Evolutionary conservation across 2,888 invertebrate genomes (phyloP), one percentile per base, ranked within the genome.

Genomic region (Portevinia maculata): DNA sequence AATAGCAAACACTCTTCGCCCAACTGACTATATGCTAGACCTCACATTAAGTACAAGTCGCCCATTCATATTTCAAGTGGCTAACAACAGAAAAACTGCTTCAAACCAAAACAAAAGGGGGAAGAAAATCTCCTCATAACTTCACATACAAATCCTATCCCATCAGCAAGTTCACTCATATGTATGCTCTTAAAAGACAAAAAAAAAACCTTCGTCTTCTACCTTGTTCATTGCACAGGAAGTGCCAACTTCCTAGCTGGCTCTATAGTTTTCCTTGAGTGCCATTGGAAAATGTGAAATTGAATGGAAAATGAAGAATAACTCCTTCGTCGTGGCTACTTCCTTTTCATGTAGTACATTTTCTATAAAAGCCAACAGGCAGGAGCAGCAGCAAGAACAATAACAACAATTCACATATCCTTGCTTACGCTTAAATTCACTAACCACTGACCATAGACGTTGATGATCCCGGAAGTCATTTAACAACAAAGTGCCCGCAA

Each of bases 381-480:
- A 62, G 19, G 19, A 60, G 59, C 17, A 44, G 1, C 30, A 60
- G 21, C 24, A 71, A 9, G 13, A 59, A 13, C 8, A 64, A 15
- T 30, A 62, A 41, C 44, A 64, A 48, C 24, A 48, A 13, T 3
- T 15, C 32, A n/a, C 34, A 1, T 62, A 41, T 70, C 52, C 60
- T 79, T 67, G 53, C 53, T 73, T 41, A 73, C 62, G 60, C 37
- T 69, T 52, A 62, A 64, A 74, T 57, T 64, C 57, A 74, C 74
- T 69, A 57, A 69, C 74, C 69, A 74, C 73, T 79, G 79, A 62
- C 73, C 79, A 67, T 73, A 74, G 79, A 79, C 74, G 69, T 69
- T 79, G 79, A 79, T 74, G 74, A 79, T 74, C 53, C 67, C 79
- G 79, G 79, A 79, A 79, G 79, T 74, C 79, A 74, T 79, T 79